phyloP scores from a whole-genome alignment of 1,140 invertebrate genomes.

The Centruroides vittatus region DNA sequence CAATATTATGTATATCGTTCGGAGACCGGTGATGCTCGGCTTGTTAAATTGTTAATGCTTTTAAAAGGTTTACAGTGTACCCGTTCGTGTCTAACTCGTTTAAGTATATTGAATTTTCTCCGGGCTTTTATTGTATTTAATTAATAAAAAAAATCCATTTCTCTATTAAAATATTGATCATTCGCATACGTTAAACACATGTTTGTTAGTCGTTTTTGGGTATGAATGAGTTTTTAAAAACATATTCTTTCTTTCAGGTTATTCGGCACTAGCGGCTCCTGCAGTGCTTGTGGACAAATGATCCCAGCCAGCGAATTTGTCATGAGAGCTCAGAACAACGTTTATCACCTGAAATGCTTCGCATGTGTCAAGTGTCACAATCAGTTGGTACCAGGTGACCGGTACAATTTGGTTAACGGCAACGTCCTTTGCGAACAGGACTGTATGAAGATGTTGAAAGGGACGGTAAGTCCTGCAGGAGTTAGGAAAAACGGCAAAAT shows the following conservation, averaged over 20 bases:
- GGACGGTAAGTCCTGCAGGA: conserved; percentile 11
- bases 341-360: conserved; percentile 91
- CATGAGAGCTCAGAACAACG: conserved; percentile 51
- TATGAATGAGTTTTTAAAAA: no score
- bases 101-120: no score
- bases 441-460: conserved; percentile 75
- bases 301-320: conserved; percentile 84
- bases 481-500: conserved; percentile 15
- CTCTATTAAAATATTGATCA: no score
- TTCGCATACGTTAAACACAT: no score
- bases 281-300: conserved; percentile 70
- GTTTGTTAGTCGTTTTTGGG: no score
- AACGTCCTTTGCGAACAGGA: conserved; percentile 79
- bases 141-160: no score
- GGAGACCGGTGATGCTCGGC: no score
- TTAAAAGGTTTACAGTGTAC: no score
- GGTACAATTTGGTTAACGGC: conserved; percentile 72
- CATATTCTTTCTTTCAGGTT: conserved; percentile 47
- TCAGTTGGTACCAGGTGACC: conserved; percentile 71
- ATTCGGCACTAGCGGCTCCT: conserved; percentile 71
- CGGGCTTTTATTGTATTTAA: no score
- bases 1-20: no score
- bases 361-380: conserved; percentile 77
- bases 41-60: no score
- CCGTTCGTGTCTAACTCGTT: no score